Evolutionary conservation across 2,113 vertebrate species (phyloP).

Genomic region (Python bivittatus): DNA sequence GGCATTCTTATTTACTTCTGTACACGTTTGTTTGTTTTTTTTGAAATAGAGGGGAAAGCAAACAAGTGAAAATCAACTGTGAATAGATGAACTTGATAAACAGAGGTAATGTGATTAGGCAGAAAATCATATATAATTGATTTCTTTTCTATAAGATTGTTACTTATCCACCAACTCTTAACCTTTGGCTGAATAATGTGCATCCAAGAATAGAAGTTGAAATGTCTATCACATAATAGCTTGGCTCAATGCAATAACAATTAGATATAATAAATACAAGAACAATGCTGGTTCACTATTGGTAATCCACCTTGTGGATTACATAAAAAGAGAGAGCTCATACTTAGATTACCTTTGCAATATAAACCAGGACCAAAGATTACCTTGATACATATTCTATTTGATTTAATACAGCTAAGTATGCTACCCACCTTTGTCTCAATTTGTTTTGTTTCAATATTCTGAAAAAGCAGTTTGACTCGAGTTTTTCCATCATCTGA

Average conservation of each 20-base stretch:
- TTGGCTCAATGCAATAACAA: not conserved
- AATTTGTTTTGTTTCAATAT: slow-evolving; percentile 88
- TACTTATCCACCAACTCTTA: not conserved
- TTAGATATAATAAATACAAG: not conserved
- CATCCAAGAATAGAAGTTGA: slow-evolving; percentile 2
- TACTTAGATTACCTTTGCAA: not conserved
- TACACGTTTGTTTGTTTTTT: not conserved
- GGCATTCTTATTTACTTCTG: not conserved
- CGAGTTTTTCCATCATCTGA: slow-evolving; percentile 92
- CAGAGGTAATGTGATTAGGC: not conserved
- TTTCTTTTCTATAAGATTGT: not conserved
- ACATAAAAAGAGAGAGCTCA: not conserved
- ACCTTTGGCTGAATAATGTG: not conserved
- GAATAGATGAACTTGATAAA: not conserved
- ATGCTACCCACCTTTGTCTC: slow-evolving; percentile 87
- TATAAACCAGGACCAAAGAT: not conserved
- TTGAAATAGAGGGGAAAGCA: not conserved
- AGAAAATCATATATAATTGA: not conserved
- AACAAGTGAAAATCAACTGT: not conserved
- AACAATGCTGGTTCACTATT: not conserved
- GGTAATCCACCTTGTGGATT: slow-evolving; percentile 14
- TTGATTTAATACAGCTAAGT: not conserved
- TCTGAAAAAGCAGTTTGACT: slow-evolving; percentile 91
- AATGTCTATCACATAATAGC: slow-evolving; percentile 8
- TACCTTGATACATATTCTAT: slow-evolving; percentile 12